These are phyloP conservation scores for Gobius niger DNA, from an alignment of 2,113 vertebrate genomes.

Conservation along the genomic window DNA sequence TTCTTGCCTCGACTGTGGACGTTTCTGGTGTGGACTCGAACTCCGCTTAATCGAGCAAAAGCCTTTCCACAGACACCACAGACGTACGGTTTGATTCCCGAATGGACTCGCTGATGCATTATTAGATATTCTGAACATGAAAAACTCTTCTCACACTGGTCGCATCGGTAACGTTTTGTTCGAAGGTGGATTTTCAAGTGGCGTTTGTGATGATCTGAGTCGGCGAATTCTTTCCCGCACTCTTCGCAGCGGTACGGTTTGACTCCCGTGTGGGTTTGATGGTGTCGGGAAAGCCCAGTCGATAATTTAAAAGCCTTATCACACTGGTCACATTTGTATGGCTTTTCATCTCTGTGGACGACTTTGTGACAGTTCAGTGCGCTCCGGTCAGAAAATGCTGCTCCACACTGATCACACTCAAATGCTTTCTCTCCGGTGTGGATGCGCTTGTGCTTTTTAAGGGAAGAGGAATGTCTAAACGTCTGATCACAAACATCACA, in stretches of 20 bases:
- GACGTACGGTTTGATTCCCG: too few species aligned
- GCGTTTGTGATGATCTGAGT: neutral
- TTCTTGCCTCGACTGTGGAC: too few species aligned
- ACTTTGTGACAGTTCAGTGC: neutral
- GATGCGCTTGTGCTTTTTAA: neutral
- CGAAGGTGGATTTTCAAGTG: neutral
- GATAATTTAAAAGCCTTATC: neutral
- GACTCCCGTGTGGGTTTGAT: neutral
- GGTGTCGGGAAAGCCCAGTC: neutral
- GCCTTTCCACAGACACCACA: too few species aligned
- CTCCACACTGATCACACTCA: neutral
- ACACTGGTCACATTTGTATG: neutral
- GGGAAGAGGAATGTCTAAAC: too few species aligned
- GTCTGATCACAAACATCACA: neutral
- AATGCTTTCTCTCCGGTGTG: neutral
- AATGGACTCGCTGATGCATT: too few species aligned
- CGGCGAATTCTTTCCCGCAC: neutral
- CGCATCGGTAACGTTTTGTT: too few species aligned
- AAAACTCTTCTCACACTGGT: too few species aligned
- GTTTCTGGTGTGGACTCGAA: too few species aligned
- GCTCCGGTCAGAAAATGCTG: neutral
- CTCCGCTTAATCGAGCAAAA: too few species aligned
- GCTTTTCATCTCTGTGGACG: neutral
- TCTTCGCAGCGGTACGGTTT: neutral
- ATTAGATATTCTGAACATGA: too few species aligned